Evolutionary conservation across 2,113 vertebrate species (phyloP), one percentile per base, ranked within the genome.

Genomic region (Athene cunicularia): DNA sequence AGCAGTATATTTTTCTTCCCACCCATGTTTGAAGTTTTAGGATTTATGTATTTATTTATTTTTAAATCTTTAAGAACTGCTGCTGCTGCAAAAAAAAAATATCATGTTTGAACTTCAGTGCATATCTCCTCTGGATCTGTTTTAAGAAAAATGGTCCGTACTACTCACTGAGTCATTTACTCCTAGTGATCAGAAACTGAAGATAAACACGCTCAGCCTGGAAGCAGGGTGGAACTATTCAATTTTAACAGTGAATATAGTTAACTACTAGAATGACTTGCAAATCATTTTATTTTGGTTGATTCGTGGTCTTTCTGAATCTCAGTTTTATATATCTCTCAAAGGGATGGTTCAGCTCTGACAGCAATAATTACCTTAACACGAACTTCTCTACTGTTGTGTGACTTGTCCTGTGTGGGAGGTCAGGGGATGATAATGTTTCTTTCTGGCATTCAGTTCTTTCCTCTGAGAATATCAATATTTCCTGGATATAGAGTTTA

Each of bases 401-500:
- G 14, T 77, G 39, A 64, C 43, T 81, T 63, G 22, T 60, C 45
- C 37, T 79, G 21, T 56, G 52, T 82, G 70, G 73, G 60, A 90
- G 30, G 43, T 80, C 47, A 47, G 50, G 43, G 30, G 14, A 43
- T 66, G 79, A 59, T 86, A 67, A 83, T 63, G 24, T 60, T 95
- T 90, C 88, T 80, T 90, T 81, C 24, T 76, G 87, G 70, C 84
- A 90, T 89, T 85, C 49, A 60, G 33, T 85, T 88, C 49, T 64
- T 95, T 90, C 70, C 39, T 89, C 35, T 91, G 74, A 88, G 52
- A 90, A 60, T 93, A 82, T 75, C 16, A 68, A 2, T 90, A 75
- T 90, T 87, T 85, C 33, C 56, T n/a, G n/a, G 17, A 64, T 68
- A 32, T 2, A 49, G 33, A 49, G 9, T 85, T 91, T 85, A 58